Base-by-base conservation (phyloP, 2,113 vertebrate species). In the Spheniscus mendiculus region DNA sequence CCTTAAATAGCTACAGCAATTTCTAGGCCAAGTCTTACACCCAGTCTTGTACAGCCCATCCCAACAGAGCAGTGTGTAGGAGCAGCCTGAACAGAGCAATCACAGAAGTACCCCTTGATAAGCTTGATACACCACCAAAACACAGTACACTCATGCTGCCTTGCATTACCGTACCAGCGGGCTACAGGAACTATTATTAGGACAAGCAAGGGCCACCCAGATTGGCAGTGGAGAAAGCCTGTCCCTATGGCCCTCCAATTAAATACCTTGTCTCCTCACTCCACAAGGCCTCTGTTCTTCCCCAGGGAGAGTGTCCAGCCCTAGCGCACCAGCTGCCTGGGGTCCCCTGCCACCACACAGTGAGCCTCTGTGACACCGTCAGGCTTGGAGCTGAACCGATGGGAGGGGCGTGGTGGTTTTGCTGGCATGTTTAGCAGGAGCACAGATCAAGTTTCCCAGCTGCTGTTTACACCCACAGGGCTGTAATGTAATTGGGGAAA, bases 301-400 rank as follows among this genome's bases (percentile, higher is more conserved):
- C 30, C 44, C 13, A 17, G 8, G 30, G 47, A 38, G 17, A 6
- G 30, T 3, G 4, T 27, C n/a, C 32, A 32, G 49, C 22, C 63
- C 56, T 3, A 5, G 79, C 11, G 4, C 30, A 13, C 5, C 69
- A 40, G 56, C 32, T 34, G 66, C n/a, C 65, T 4, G 5, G 30
- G 19, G 17, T 38, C 7, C 53, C 65, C n/a, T 15, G 65, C 15
- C 59, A 56, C 61, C 52, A 2, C 15, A 4, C 27, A 50, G 30
- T 0, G 6, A 25, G 66, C 45, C 70, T 26, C 49, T 10, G 34
- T 4, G 50, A 44, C 52, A 19, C 32, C 0, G 0, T 7, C 34
- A 32, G 2, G 5, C 52, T 15, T 1, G 7, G 26, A 38, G 53
- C 27, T 2, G 6, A 21, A 49, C 27, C 3, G 2, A 32, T 3